A percentile compares a stretch with the other conserved stretches of the same genome.
Conservation (phyloP, 2,888 invertebrate species). For the Seira sanloemensis region DNA sequence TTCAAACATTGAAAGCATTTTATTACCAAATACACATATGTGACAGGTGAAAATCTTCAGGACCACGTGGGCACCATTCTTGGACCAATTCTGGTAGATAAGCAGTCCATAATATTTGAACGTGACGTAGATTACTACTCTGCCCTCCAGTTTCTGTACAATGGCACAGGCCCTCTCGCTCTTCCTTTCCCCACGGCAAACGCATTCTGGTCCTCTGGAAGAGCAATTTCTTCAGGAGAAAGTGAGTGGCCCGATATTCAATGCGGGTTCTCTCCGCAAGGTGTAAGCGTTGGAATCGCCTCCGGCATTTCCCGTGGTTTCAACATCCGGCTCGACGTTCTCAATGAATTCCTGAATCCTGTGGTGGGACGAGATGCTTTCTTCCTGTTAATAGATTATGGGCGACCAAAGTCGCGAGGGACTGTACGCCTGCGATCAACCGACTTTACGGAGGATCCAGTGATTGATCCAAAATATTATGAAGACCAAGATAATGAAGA, state of each 20-base stretch:
- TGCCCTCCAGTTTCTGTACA: background rate
- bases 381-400: constrained; percentile 39
- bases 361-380: constrained; percentile 64
- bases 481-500: too few relatives aligned
- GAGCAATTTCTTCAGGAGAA: too few relatives aligned
- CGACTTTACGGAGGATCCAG: constrained; percentile 23
- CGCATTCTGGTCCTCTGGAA: too few relatives aligned
- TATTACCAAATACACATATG: too few relatives aligned
- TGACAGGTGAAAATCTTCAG: constrained; percentile 38
- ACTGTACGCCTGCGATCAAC: constrained; percentile 35
- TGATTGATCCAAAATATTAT: constrained; percentile 69
- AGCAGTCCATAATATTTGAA: constrained; percentile 9
- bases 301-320: constrained; percentile 70
- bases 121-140: constrained; percentile 15
- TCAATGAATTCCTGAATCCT: constrained; percentile 65
- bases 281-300: too few relatives aligned
- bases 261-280: too few relatives aligned
- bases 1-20: too few relatives aligned
- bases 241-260: too few relatives aligned
- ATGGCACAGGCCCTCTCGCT: background rate
- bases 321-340: constrained; percentile 70
- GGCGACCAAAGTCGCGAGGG: constrained; percentile 64
- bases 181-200: too few relatives aligned
- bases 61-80: constrained; percentile 26
- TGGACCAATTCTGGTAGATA: constrained; percentile 36